A percentile compares a stretch with the other conserved stretches of the same genome.
Conservation (phyloP, 1,140 invertebrate species). For the Anastrepha obliqua region DNA sequence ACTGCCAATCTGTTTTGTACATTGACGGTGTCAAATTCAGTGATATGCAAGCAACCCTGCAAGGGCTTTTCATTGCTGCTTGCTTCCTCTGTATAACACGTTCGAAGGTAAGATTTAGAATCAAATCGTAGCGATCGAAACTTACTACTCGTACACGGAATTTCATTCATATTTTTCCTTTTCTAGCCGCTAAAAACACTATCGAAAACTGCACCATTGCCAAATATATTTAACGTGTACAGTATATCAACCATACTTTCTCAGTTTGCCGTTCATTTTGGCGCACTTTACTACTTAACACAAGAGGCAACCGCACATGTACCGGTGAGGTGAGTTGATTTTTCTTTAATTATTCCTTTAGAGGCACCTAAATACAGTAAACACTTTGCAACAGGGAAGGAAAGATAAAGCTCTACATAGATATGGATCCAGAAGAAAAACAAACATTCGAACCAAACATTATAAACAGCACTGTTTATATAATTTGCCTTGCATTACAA, state of each 20-base stretch:
- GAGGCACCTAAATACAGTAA: neutral
- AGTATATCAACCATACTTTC: conserved; percentile 95
- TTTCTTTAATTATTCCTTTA: conserved; percentile 17
- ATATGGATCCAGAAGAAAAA: conserved; percentile 81
- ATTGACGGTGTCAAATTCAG: conserved; percentile 98
- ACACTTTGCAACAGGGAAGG: conserved; percentile 74
- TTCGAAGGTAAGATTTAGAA: conserved; percentile 86
- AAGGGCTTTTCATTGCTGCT: conserved; percentile 93
- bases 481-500: conserved; percentile 97
- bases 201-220: conserved; percentile 94
- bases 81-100: conserved; percentile 99
- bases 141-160: neutral
- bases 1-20: conserved; percentile 98
- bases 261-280: conserved; percentile 97
- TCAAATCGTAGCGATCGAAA: neutral
- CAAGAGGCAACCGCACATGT: conserved; percentile 82
- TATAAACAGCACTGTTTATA: conserved; percentile 98
- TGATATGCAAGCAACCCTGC: conserved; percentile 97
- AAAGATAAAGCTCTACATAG: conserved; percentile 78
- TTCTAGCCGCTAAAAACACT: conserved; percentile 92
- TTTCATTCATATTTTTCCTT: conserved; percentile 38
- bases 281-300: conserved; percentile 92
- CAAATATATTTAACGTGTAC: conserved; percentile 99
- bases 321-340: conserved; percentile 79
- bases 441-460: conserved; percentile 94